These are phyloP conservation scores for Chlorops oryzae DNA, from an alignment of 1,140 invertebrate genomes.

Conservation along the genomic window DNA sequence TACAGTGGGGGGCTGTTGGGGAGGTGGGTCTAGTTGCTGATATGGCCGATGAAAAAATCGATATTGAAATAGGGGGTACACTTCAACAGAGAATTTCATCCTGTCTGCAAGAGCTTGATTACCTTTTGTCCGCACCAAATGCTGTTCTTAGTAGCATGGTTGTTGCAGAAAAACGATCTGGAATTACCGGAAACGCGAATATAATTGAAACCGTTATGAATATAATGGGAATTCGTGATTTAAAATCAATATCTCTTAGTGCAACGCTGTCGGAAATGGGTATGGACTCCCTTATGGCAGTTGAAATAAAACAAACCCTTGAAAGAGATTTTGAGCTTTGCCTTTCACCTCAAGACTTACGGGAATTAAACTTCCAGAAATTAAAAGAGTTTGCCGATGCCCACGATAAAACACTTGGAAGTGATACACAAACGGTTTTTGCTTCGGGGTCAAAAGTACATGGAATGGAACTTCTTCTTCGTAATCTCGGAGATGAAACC, in stretches of 20 bases:
- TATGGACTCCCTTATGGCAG: conserved; percentile 84
- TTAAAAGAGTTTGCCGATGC: conserved; percentile 57
- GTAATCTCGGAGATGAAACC: conserved; percentile 54
- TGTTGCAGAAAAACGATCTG: conserved; percentile 63
- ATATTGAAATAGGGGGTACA: conserved; percentile 71
- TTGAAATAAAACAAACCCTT: conserved; percentile 80
- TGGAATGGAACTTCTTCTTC: conserved; percentile 51
- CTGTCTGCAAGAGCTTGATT: conserved; percentile 63
- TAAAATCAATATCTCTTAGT: conserved; percentile 61
- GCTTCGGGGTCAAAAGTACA: conserved; percentile 32
- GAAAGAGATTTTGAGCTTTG: conserved; percentile 76
- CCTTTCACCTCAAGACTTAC: conserved; percentile 72
- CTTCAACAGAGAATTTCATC: conserved; percentile 76
- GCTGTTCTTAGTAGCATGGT: conserved; percentile 73
- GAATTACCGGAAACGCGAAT: conserved; percentile 53
- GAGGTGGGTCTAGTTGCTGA: conserved; percentile 72
- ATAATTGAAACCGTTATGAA: conserved; percentile 60
- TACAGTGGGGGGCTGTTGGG: conserved; percentile 67
- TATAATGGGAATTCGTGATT: conserved; percentile 55
- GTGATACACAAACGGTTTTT: conserved; percentile 42
- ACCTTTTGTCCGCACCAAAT: conserved; percentile 60
- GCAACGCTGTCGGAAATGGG: conserved; percentile 76
- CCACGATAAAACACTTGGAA: conserved; percentile 49
- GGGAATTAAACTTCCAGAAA: conserved; percentile 56
- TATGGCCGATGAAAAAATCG: conserved; percentile 72